Conservation (phyloP, 1,140 invertebrate genomes). For the Oreohelix idahoensis region DNA sequence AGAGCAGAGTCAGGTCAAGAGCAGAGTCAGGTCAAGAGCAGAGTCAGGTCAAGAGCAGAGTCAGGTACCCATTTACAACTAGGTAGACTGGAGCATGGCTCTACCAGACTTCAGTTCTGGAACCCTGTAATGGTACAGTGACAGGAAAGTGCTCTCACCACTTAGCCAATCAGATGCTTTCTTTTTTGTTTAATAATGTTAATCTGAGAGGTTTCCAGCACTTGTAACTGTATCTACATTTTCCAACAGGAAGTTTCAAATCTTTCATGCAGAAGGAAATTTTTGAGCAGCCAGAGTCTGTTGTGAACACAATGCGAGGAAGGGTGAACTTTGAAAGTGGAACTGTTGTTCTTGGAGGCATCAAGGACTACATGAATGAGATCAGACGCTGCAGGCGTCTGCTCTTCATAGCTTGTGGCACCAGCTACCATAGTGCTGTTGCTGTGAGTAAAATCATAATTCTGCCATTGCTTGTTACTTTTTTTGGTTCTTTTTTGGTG, state of each 20-base stretch:
- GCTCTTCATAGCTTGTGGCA: slow-evolving; percentile 98
- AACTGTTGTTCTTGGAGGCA: slow-evolving; percentile 82
- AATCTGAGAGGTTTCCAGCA: too few relatives aligned
- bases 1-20: too few relatives aligned
- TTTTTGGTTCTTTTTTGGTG: not conserved
- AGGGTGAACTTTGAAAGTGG: slow-evolving; percentile 86
- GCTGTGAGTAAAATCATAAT: slow-evolving; percentile 81
- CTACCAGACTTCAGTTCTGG: too few relatives aligned
- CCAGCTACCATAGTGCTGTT: slow-evolving; percentile 98
- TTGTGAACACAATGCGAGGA: slow-evolving; percentile 99
- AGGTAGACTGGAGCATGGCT: too few relatives aligned
- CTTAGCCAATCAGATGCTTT: too few relatives aligned
- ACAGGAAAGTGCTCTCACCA: too few relatives aligned
- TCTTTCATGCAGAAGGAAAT: slow-evolving; percentile 99
- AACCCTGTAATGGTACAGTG: too few relatives aligned
- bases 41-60: too few relatives aligned
- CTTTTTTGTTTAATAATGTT: too few relatives aligned
- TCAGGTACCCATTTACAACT: too few relatives aligned
- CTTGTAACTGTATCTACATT: slow-evolving; percentile 24
- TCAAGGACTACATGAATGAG: slow-evolving; percentile 97
- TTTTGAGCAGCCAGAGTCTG: slow-evolving; percentile 99
- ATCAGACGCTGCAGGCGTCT: slow-evolving; percentile 96
- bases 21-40: too few relatives aligned
- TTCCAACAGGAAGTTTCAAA: slow-evolving; percentile 86
- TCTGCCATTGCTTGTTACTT: too few relatives aligned